phyloP scores from a whole-genome alignment of 2,797 vertebrate species.

The Oceanodroma leucorhoa region DNA sequence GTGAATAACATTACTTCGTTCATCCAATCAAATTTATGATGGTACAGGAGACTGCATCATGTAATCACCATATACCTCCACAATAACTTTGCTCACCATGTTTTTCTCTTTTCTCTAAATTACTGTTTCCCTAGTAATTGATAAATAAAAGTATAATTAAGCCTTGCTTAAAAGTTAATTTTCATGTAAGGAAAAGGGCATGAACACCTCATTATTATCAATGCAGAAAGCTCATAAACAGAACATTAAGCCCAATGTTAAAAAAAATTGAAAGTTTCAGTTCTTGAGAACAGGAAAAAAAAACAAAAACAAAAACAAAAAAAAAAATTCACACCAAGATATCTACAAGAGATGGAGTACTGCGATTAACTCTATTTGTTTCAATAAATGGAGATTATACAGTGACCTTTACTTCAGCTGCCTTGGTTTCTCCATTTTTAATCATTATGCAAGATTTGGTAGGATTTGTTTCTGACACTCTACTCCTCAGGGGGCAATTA shows the following conservation, averaged over 20 bases:
- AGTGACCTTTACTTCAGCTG: conserved; percentile 87
- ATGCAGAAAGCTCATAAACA: conserved; percentile 18
- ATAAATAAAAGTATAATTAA: conserved; percentile 38
- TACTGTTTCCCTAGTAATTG: background rate
- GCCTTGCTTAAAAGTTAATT: conserved; percentile 53
- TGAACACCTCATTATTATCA: background rate
- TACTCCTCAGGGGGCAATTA: conserved; percentile 82
- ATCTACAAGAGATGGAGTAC: conserved; percentile 73
- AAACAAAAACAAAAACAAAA: too few relatives aligned
- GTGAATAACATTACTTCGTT: background rate
- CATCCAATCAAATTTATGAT: background rate
- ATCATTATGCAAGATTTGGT: conserved; percentile 87
- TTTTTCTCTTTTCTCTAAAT: background rate
- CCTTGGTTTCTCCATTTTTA: conserved; percentile 86
- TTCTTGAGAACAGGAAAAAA: background rate
- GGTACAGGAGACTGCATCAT: background rate
- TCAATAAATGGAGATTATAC: conserved; percentile 85
- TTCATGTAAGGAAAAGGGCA: background rate
- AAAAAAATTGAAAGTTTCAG: background rate
- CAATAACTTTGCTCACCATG: background rate
- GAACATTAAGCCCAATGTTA: background rate
- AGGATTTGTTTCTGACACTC: conserved; percentile 81
- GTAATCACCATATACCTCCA: background rate
- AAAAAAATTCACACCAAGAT: background rate
- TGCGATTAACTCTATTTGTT: conserved; percentile 88